phyloP scores from a whole-genome alignment of 2,113 vertebrate species.

The Rhagologus leucostigma region DNA sequence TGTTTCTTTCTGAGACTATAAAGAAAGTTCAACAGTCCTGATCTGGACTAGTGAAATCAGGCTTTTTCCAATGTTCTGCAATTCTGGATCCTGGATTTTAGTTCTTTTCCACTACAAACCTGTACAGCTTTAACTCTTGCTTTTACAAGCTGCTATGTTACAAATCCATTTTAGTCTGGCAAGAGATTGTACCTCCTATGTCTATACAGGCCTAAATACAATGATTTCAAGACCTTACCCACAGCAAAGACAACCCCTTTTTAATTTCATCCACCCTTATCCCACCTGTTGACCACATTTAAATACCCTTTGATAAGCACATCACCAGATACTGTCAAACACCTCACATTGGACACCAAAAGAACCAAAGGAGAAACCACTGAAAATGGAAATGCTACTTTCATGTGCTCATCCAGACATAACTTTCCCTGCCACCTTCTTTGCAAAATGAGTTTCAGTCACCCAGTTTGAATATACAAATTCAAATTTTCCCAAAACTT shows the following conservation, averaged over 20 bases:
- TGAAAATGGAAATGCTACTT: background rate
- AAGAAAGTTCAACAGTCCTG: background rate
- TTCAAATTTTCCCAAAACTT: background rate
- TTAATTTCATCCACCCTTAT: background rate
- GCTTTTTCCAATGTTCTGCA: background rate
- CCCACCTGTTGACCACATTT: background rate
- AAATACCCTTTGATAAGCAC: background rate
- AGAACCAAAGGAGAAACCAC: background rate
- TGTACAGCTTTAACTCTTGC: background rate
- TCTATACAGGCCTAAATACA: background rate
- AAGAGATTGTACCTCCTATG: background rate
- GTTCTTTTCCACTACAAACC: background rate
- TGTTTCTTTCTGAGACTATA: background rate
- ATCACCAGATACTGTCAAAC: background rate
- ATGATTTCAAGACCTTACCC: background rate
- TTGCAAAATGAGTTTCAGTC: background rate
- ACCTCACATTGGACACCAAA: background rate
- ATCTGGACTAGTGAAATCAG: background rate
- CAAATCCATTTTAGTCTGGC: background rate
- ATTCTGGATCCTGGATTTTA: background rate
- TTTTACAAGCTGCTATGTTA: background rate
- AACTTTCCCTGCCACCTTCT: background rate
- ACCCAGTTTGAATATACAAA: background rate
- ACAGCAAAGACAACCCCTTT: background rate
- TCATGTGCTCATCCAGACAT: background rate